Evolutionary conservation across 1,140 invertebrate species (phyloP).

Genomic region (Nephotettix cincticeps): DNA sequence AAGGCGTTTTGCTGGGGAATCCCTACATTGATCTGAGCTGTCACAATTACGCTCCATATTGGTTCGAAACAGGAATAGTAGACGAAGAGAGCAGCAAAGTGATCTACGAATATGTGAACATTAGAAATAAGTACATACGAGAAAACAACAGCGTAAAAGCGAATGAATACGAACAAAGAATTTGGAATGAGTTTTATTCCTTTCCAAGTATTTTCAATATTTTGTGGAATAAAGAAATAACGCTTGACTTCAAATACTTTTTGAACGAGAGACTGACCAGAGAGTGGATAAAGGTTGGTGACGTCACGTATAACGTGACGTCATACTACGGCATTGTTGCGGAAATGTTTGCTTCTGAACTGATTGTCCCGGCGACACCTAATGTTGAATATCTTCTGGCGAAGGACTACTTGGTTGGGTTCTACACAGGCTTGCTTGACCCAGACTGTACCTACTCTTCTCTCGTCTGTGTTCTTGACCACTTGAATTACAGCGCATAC

Average conservation of each 20-base stretch:
- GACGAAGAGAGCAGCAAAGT: conserved; percentile 6
- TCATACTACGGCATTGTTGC: neutral
- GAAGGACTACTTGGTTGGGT: conserved; percentile 79
- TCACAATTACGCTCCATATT: conserved; percentile 78
- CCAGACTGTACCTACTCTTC: neutral
- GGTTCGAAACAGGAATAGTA: conserved; percentile 70
- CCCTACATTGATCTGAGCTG: conserved; percentile 77
- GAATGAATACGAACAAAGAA: neutral
- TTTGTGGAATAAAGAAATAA: neutral
- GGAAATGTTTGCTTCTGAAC: neutral
- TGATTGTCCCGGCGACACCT: conserved; percentile 60
- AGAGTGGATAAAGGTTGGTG: neutral
- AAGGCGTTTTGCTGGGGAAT: conserved; percentile 80
- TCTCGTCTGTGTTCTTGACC: neutral
- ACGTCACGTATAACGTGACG: neutral
- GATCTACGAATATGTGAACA: neutral
- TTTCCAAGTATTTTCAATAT: neutral
- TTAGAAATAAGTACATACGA: neutral
- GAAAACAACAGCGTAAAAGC: neutral
- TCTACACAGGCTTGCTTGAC: neutral
- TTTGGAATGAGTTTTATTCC: neutral
- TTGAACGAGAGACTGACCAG: neutral
- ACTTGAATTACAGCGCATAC: too few relatives aligned
- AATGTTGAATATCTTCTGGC: conserved; percentile 93
- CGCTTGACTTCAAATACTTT: neutral